Evolutionary conservation across 2,113 vertebrate genomes (phyloP).

Genomic region (Brachyistius frenatus): DNA sequence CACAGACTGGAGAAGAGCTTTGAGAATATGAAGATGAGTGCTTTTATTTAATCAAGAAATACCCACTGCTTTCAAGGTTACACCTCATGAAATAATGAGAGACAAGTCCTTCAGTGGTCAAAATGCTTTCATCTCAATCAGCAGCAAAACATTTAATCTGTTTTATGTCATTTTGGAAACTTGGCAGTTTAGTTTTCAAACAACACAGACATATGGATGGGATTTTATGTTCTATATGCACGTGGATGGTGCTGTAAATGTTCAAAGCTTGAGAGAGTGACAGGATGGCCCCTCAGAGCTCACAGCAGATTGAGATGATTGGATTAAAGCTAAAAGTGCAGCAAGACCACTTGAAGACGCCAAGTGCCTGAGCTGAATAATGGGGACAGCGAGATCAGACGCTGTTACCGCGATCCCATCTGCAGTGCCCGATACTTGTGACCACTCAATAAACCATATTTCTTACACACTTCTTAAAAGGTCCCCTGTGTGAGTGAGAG

Average conservation of each 20-base stretch:
- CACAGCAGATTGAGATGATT: conserved; percentile 71
- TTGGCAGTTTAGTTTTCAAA: conserved; percentile 15
- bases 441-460: conserved; percentile 64
- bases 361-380: conserved; percentile 75
- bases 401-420: conserved; percentile 69
- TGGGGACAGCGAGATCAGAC: conserved; percentile 76
- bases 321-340: conserved; percentile 76
- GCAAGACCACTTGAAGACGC: conserved; percentile 70
- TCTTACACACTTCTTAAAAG: conserved; percentile 63
- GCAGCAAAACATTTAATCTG: conserved; percentile 22
- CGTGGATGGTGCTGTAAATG: conserved; percentile 39
- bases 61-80: neutral
- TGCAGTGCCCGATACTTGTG: conserved; percentile 57
- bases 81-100: neutral
- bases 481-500: conserved; percentile 38
- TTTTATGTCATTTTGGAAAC: conserved; percentile 12
- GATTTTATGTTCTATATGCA: conserved; percentile 56
- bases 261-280: conserved; percentile 69
- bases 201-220: conserved; percentile 49
- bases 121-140: conserved; percentile 11
- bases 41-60: conserved; percentile 7
- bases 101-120: neutral
- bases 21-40: conserved; percentile 13
- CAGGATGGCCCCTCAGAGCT: conserved; percentile 49
- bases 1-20: neutral